A percentile compares a stretch with the other conserved stretches of the same genome.
Conservation (phyloP, 2,888 invertebrate genomes). For the Campoletis raptor region DNA sequence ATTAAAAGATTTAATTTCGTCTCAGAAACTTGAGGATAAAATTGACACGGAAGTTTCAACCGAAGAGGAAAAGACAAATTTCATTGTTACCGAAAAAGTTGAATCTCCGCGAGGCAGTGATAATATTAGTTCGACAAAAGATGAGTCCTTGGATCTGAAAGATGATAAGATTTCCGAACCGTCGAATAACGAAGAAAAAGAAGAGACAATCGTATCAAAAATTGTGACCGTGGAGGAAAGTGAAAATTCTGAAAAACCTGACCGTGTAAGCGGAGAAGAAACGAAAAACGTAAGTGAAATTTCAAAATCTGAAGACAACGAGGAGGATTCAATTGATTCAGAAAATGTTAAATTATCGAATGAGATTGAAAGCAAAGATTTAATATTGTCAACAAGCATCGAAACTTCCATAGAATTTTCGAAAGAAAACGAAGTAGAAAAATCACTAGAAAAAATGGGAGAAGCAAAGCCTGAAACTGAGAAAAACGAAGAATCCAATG, state of each 20-base stretch:
- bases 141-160: neutral
- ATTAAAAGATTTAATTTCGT: slow-evolving; percentile 15
- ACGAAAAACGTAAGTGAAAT: neutral
- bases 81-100: neutral
- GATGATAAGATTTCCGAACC: neutral
- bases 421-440: slow-evolving; percentile 10
- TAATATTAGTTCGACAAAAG: neutral
- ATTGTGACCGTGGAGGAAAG: neutral
- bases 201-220: neutral
- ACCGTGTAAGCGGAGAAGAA: neutral
- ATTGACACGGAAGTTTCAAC: neutral
- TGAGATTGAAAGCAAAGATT: slow-evolving; percentile 17
- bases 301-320: neutral
- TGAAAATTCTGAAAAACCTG: neutral
- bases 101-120: neutral
- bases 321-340: neutral
- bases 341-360: neutral
- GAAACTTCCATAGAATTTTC: neutral
- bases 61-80: neutral
- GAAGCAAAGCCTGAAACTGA: neutral
- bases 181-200: neutral
- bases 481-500: neutral
- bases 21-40: neutral
- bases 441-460: neutral
- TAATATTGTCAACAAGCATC: neutral